Conservation (phyloP, 1,140 invertebrate genomes). For the Arctopsyche grandis region DNA sequence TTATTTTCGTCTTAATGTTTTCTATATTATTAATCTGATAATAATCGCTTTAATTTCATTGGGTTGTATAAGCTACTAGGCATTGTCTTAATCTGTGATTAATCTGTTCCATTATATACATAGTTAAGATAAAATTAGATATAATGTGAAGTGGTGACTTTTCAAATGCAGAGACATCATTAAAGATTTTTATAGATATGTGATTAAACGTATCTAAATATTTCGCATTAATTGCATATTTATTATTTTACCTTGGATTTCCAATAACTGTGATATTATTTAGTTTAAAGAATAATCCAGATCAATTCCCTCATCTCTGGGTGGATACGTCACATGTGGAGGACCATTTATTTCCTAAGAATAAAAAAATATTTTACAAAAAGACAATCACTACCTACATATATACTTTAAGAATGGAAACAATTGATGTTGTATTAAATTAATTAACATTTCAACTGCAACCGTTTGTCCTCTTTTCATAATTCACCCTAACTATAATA, state of each 20-base stretch:
- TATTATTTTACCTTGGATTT: neutral
- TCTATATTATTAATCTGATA: no score
- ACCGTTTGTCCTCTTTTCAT: neutral
- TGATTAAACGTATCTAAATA: no score
- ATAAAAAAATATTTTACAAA: neutral
- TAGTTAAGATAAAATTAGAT: neutral
- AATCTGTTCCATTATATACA: neutral
- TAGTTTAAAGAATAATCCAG: conserved; percentile 56
- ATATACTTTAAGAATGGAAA: neutral
- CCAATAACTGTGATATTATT: neutral
- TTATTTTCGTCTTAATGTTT: no score
- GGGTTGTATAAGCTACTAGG: no score
- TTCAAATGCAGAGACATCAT: no score
- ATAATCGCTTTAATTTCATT: no score
- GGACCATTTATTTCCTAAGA: conserved; percentile 61
- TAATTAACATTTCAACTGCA: neutral
- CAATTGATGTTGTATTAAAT: neutral
- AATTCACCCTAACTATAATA: conserved; percentile 36
- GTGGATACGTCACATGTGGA: conserved; percentile 57
- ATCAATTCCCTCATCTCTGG: conserved; percentile 58
- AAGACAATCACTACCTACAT: neutral
- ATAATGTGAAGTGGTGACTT: no score
- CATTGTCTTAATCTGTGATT: no score
- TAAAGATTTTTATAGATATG: no score
- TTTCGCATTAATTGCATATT: neutral